Percentiles rank a stretch among this genome's conserved stretches.
phyloP scores from a whole-genome alignment of 2,888 invertebrate genomes.

The Lepidocyrtinus sp. region DNA sequence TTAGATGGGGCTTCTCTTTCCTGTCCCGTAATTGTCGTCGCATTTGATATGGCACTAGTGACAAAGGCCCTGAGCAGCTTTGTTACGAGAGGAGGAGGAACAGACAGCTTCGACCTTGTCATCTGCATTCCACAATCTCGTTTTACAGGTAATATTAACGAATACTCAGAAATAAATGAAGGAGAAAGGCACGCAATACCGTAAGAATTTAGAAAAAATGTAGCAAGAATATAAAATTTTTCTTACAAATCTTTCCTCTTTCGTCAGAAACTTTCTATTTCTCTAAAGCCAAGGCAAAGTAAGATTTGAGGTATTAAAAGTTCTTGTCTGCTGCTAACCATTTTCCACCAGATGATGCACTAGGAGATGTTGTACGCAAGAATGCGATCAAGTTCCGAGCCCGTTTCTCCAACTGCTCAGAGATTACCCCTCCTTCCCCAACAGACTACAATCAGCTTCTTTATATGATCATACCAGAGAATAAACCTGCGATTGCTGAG shows the following conservation, averaged over 20 bases:
- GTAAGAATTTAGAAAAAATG: no score
- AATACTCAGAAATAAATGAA: no score
- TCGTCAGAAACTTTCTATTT: no score
- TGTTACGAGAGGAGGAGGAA: constrained; percentile 32
- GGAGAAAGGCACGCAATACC: no score
- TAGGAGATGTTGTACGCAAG: constrained; percentile 26
- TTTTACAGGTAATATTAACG: constrained; percentile 26
- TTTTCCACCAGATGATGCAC: constrained; percentile 23
- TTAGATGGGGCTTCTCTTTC: constrained; percentile 2
- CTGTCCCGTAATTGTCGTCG: constrained; percentile 27
- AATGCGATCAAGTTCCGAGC: constrained; percentile 13
- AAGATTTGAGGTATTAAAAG: no score
- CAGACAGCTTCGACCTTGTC: constrained; percentile 42
- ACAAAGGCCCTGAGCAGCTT: constrained; percentile 31
- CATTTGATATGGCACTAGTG: constrained; percentile 39
- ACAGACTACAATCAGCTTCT: constrained; percentile 22
- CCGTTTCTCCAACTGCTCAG: constrained; percentile 29
- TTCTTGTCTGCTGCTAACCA: no score
- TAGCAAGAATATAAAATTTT: no score
- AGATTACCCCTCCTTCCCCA: constrained; percentile 11
- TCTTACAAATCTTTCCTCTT: no score
- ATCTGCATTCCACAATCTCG: constrained; percentile 21
- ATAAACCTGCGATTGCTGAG: constrained; percentile 12
- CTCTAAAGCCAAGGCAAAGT: no score
- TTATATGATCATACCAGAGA: constrained; percentile 32